Conservation (phyloP, 92 coral and sea anemone genomes). For the Chrysogorgia sp. region DNA sequence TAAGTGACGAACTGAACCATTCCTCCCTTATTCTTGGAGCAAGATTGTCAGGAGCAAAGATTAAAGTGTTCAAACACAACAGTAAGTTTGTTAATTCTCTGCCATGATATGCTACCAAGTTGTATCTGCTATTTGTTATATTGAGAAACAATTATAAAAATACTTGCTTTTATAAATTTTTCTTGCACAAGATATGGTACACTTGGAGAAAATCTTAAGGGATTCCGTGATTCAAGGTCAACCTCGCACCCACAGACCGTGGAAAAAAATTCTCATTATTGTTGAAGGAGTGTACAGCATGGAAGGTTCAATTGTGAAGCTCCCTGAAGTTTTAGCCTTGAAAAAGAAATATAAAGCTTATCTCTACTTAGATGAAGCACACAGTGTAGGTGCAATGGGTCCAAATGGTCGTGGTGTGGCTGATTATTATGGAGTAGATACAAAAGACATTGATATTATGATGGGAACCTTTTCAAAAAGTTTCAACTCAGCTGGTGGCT, state of each 20-base stretch:
- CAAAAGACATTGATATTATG: conserved; percentile 92
- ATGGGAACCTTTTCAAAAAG: conserved; percentile 99
- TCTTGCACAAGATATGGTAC: conserved; percentile 74
- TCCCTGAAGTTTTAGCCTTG: conserved; percentile 90
- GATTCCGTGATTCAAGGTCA: conserved; percentile 96
- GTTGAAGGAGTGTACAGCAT: conserved; percentile 99
- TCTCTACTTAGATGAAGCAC: conserved; percentile 95
- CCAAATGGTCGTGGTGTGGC: conserved; percentile 91
- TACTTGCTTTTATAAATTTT: too few species aligned
- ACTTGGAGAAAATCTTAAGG: conserved; percentile 79
- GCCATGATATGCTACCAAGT: too few species aligned
- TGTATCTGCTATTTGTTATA: too few species aligned
- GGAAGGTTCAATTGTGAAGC: conserved; percentile 96
- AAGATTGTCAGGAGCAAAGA: conserved; percentile 91
- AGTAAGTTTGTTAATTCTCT: conserved; percentile 56
- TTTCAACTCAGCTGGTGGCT: conserved; percentile 97
- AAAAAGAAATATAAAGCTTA: conserved; percentile 98
- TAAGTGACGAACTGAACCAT: conserved; percentile 96
- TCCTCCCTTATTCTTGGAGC: conserved; percentile 94
- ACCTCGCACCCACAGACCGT: conserved; percentile 95
- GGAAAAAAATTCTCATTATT: conserved; percentile 91
- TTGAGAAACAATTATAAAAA: too few species aligned
- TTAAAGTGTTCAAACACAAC: conserved; percentile 95
- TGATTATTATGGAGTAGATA: conserved; percentile 84
- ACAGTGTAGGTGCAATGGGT: conserved; percentile 98